A percentile compares a stretch with the other conserved stretches of the same genome.
phyloP scores from a whole-genome alignment of 2,888 invertebrate species.

The Microctonus brassicae region DNA sequence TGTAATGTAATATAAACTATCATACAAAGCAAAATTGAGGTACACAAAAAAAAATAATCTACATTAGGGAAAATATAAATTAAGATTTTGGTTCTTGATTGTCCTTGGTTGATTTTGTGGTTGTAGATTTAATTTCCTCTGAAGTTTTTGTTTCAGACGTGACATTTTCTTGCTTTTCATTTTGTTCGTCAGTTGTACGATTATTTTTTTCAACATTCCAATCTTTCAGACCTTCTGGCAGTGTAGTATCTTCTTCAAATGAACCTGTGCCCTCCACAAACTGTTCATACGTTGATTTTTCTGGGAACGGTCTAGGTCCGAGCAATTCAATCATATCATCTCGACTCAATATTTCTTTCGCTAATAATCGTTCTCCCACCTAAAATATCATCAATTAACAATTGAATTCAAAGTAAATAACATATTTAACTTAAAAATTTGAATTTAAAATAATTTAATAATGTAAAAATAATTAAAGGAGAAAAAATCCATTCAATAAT shows the following conservation, averaged over 20 bases:
- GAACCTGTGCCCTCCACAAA: slow-evolving; percentile 99
- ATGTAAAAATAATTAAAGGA: too few species aligned
- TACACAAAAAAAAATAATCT: slow-evolving; percentile 50
- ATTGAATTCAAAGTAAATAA: not conserved
- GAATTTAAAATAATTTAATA: too few species aligned
- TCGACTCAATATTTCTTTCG: slow-evolving; percentile 94
- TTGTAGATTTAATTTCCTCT: slow-evolving; percentile 5
- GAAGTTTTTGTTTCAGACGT: not conserved
- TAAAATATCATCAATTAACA: slow-evolving; percentile 41
- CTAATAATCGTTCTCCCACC: slow-evolving; percentile 88
- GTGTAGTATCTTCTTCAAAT: slow-evolving; percentile 93
- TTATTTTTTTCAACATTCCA: slow-evolving; percentile 85
- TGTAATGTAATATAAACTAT: slow-evolving; percentile 51
- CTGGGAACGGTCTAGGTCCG: slow-evolving; percentile 95
- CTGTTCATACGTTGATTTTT: slow-evolving; percentile 99
- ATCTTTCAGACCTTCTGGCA: slow-evolving; percentile 94
- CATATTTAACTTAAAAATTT: too few species aligned
- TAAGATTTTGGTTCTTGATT: slow-evolving; percentile 54
- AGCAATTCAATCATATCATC: slow-evolving; percentile 98
- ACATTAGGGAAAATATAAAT: slow-evolving; percentile 46
- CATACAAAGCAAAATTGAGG: slow-evolving; percentile 56
- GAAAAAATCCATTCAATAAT: too few species aligned
- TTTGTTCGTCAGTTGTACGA: slow-evolving; percentile 60
- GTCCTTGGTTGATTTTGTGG: slow-evolving; percentile 45
- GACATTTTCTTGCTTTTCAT: slow-evolving; percentile 29